Percentiles rank a stretch among this genome's conserved stretches.
phyloP scores from a whole-genome alignment of 35 echinoderm and acorn worm species.

The Amphiura filiformis region DNA sequence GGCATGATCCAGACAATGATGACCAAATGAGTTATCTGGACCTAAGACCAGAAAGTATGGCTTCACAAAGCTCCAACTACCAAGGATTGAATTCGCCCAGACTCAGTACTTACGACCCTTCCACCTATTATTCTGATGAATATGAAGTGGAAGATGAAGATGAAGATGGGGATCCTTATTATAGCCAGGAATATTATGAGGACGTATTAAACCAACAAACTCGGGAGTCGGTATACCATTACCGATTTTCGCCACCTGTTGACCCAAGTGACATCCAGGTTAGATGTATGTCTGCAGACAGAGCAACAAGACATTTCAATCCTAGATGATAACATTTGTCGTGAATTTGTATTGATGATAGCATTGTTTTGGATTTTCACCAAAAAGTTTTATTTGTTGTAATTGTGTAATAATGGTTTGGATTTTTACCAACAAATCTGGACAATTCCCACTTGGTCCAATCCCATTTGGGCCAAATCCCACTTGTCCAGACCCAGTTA shows the following conservation, averaged over 20 bases:
- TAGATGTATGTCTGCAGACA: not conserved
- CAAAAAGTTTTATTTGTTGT: too few species aligned
- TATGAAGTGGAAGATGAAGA: not conserved
- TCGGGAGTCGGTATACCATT: not conserved
- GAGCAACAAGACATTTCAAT: not conserved
- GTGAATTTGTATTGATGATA: too few species aligned
- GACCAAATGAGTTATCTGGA: slow-evolving; percentile 28
- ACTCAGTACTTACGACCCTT: not conserved
- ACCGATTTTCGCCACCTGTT: not conserved
- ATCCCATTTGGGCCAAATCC: too few species aligned
- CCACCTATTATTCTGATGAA: not conserved
- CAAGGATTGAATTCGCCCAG: slow-evolving; percentile 2
- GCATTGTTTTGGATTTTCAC: too few species aligned
- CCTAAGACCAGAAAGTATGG: slow-evolving; percentile 24
- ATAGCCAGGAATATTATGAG: not conserved
- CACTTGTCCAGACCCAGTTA: too few species aligned
- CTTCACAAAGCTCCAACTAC: not conserved
- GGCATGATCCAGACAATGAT: not conserved
- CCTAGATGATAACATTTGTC: not conserved
- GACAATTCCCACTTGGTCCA: too few species aligned
- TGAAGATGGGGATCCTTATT: too few species aligned
- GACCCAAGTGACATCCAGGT: not conserved
- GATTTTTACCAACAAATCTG: too few species aligned
- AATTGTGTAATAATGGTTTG: too few species aligned
- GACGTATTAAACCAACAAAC: not conserved